These are phyloP conservation scores for Rhinopomastus cyanomelas DNA, from an alignment of 2,113 vertebrate species.

Conservation along the genomic window DNA sequence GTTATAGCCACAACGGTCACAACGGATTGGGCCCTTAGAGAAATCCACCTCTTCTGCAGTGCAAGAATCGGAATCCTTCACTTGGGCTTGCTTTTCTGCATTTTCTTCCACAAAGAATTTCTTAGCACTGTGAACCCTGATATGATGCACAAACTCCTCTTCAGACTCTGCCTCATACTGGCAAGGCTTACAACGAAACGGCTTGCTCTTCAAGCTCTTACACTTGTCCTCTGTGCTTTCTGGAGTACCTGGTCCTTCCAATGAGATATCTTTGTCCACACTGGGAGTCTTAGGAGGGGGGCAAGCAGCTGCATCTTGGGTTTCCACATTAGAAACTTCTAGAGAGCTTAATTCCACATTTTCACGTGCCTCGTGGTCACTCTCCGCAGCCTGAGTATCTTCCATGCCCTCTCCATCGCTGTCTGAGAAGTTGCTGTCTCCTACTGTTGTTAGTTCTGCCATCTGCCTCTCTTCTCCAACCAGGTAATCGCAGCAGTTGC, in stretches of 20 bases:
- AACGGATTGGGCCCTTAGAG: slow-evolving; percentile 91
- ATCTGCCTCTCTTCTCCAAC: slow-evolving; percentile 90
- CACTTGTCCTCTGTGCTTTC: slow-evolving; percentile 71
- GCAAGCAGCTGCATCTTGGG: slow-evolving; percentile 29
- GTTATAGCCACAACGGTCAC: slow-evolving; percentile 96
- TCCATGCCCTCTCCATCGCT: slow-evolving; percentile 87
- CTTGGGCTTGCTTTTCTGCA: slow-evolving; percentile 80
- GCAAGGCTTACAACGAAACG: slow-evolving; percentile 94
- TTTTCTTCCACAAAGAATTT: slow-evolving; percentile 89
- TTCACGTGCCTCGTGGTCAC: slow-evolving; percentile 44
- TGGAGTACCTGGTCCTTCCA: slow-evolving; percentile 36
- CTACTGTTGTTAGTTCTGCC: slow-evolving; percentile 92
- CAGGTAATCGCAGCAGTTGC: slow-evolving; percentile 79
- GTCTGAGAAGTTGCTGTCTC: slow-evolving; percentile 86
- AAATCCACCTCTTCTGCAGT: slow-evolving; percentile 77
- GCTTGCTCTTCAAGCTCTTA: slow-evolving; percentile 86
- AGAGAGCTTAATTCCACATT: slow-evolving; percentile 50
- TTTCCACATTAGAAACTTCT: slow-evolving; percentile 33
- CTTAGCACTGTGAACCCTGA: slow-evolving; percentile 88
- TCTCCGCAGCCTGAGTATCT: slow-evolving; percentile 60
- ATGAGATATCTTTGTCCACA: slow-evolving; percentile 53
- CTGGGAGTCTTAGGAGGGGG: slow-evolving; percentile 51
- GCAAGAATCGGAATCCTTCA: slow-evolving; percentile 71
- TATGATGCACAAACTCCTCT: slow-evolving; percentile 92
- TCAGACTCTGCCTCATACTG: slow-evolving; percentile 91